Evolutionary conservation across 2,888 invertebrate species (phyloP).

Genomic region (Orchestes rusci): DNA sequence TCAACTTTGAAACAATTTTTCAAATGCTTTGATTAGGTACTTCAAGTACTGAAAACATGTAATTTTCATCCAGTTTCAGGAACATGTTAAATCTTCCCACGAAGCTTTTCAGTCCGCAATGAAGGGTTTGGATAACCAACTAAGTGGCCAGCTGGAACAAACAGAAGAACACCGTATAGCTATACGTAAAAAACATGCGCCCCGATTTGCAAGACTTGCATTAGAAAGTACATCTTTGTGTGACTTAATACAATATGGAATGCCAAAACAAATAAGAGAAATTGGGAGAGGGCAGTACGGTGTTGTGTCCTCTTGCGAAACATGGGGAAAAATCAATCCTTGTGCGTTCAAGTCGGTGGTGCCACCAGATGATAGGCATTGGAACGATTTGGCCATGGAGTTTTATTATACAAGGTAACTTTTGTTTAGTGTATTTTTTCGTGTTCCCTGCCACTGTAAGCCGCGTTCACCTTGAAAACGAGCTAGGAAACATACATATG

Average conservation of each 20-base stretch:
- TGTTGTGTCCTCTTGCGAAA: constrained; percentile 74
- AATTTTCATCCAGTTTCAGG: constrained; percentile 74
- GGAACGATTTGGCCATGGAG: constrained; percentile 86
- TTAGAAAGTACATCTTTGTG: constrained; percentile 78
- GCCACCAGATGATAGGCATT: constrained; percentile 82
- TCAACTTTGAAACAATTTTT: too few relatives aligned
- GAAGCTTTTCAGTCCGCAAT: constrained; percentile 70
- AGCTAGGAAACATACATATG: too few relatives aligned
- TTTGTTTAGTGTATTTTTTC: too few relatives aligned
- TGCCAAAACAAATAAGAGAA: constrained; percentile 57
- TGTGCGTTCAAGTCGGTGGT: constrained; percentile 83
- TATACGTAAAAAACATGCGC: constrained; percentile 72
- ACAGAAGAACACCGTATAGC: constrained; percentile 73
- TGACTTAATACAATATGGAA: constrained; percentile 68
- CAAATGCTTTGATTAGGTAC: too few relatives aligned
- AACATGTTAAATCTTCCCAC: constrained; percentile 68
- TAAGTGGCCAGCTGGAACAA: constrained; percentile 65
- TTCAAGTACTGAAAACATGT: too few relatives aligned
- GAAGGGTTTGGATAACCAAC: constrained; percentile 59
- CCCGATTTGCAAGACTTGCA: constrained; percentile 70
- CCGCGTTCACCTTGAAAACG: too few relatives aligned
- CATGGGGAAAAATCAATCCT: constrained; percentile 66
- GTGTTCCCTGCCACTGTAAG: too few relatives aligned
- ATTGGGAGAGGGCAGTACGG: constrained; percentile 83
- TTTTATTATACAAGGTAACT: constrained; percentile 77